Evolutionary conservation across 2,888 invertebrate species (phyloP), one percentile per base, ranked within the genome.

Genomic region (Lithophane socia): DNA sequence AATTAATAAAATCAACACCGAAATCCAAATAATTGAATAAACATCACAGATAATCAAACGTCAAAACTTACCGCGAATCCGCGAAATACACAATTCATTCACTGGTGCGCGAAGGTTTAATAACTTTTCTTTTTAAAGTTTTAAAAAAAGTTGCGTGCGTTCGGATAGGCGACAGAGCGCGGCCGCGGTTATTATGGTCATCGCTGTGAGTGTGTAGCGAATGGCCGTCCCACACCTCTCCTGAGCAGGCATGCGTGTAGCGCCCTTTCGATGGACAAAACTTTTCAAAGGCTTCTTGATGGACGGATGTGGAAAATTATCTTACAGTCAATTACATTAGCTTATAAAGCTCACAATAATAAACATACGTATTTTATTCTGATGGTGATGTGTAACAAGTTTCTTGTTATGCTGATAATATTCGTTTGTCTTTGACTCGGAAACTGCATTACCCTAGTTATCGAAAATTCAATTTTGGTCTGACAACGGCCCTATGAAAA

Each of bases 231-330:
- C 86, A 85, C 87, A 82, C 82, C 79, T 80, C 85, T 85, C 86
- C 75, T 82, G 88, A 80, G 86, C 89, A 93, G 92, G 90, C 94
- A 94, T 94, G 94, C 94, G 94, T 94, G 92, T 77, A 91, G 87
- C 89, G 92, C 83, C 77, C 86, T 83, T 79, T 73, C 77, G 58
- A 63, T 72, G 75, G 83, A 82, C 85, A 80, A 78, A 76, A 83
- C 79, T 84, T 86, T 88, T 82, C 67, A 82, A 81, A 67, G 84
- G 78, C 47, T 83, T 82, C 83, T 63, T 70, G 61, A 74, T 80
- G 63, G 61, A 64, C 24, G 0, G n/a, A 60, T 54, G 58, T 44
- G 65, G 49, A 44, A 72, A 75, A 80, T 56, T 73, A 18, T 63
- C 16, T n/a, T 7, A 18, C 18, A 60, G 42, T 18, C 52, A 52